Percentiles rank a stretch among this genome's conserved stretches.
These are phyloP conservation scores for Mongoloraphidia duomilia DNA, from an alignment of 2,888 invertebrate genomes.

Conservation along the genomic window DNA sequence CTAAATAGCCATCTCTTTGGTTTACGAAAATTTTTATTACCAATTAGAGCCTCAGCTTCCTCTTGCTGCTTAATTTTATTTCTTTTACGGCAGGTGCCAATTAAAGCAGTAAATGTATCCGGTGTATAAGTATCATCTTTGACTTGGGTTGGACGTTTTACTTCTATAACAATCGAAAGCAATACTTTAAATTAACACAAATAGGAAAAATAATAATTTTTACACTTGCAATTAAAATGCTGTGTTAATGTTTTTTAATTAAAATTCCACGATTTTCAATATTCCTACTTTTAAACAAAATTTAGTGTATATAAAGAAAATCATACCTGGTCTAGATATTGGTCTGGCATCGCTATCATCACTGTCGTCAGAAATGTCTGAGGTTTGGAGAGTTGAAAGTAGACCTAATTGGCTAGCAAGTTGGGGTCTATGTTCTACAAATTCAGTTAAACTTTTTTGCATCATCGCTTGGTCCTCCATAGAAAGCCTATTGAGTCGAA, in stretches of 20 bases:
- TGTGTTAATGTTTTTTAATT: too few species aligned
- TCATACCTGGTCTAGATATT: not conserved
- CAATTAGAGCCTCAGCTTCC: too few species aligned
- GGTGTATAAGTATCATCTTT: conserved; percentile 28
- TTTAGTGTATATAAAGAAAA: too few species aligned
- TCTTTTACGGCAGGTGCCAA: conserved; percentile 25
- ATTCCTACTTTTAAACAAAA: too few species aligned
- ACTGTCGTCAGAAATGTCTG: conserved; percentile 7
- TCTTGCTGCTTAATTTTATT: conserved; percentile 9
- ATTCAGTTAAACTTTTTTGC: conserved; percentile 48
- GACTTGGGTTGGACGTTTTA: conserved; percentile 16
- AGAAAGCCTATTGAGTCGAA: conserved; percentile 44
- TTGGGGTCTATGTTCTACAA: conserved; percentile 44
- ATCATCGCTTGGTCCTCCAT: conserved; percentile 43
- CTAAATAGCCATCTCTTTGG: too few species aligned
- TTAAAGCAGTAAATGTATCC: conserved; percentile 26
- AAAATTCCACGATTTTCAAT: too few species aligned
- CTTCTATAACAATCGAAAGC: too few species aligned
- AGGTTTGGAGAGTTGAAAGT: conserved; percentile 16
- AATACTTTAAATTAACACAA: too few species aligned
- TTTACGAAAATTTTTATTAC: too few species aligned
- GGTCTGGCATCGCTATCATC: conserved; percentile 10
- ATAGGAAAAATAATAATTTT: too few species aligned
- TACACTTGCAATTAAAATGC: too few species aligned
- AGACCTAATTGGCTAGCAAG: conserved; percentile 43